Percentiles rank a stretch among this genome's conserved stretches.
phyloP scores from a whole-genome alignment of 2,113 vertebrate genomes.

The Ploceus nigricollis region DNA sequence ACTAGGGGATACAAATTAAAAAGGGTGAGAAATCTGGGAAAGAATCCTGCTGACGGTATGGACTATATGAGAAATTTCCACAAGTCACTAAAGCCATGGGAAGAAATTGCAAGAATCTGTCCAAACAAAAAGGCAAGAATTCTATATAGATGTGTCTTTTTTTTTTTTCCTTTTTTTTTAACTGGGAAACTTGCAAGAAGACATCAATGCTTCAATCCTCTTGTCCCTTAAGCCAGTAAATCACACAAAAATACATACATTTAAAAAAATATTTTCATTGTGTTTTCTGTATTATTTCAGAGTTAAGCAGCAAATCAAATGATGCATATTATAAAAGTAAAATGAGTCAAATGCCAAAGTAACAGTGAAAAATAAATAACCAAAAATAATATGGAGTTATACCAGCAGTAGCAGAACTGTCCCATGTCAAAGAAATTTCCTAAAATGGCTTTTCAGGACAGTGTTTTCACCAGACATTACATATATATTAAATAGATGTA shows the following conservation, averaged over 20 bases:
- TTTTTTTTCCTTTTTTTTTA: background rate
- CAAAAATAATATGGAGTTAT: background rate
- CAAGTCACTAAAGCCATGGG: conserved; percentile 73
- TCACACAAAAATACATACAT: background rate
- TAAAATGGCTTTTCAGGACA: background rate
- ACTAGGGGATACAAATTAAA: conserved; percentile 84
- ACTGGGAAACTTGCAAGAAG: background rate
- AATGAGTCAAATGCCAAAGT: background rate
- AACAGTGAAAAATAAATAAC: background rate
- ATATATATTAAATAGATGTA: background rate
- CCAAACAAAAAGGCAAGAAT: conserved; percentile 73
- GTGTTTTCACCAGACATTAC: background rate
- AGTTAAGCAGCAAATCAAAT: background rate
- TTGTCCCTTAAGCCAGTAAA: background rate
- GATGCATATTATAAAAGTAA: background rate
- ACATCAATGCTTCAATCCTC: background rate
- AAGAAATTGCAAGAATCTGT: conserved; percentile 76
- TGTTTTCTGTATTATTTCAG: background rate
- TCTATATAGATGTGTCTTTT: background rate
- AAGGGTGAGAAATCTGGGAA: conserved; percentile 80
- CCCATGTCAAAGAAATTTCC: background rate
- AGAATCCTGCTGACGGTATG: conserved; percentile 73
- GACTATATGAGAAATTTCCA: conserved; percentile 78
- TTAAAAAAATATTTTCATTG: background rate
- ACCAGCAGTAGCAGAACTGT: background rate